Evolutionary conservation across 2,797 vertebrate species (phyloP), one percentile per base, ranked within the genome.

Genomic region (Protonibea diacanthus): DNA sequence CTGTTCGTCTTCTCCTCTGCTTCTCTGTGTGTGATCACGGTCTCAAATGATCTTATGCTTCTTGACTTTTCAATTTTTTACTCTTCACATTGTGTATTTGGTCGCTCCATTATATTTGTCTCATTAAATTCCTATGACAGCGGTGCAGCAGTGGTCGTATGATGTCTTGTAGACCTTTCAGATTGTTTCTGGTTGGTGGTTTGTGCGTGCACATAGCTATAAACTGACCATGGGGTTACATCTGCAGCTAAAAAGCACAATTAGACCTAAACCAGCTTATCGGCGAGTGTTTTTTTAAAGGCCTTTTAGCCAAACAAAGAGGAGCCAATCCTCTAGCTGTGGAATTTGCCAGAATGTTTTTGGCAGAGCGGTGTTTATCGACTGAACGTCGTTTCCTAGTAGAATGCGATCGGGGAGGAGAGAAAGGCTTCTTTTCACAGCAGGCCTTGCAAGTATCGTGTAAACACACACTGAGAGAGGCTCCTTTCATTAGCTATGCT

Each of bases 401-500:
- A 88, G 86, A 91, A 92, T 80, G 91, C 79, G 86, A 88, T 90
- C 18, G 82, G 84, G 88, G 71, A 77, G 79, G 60, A 91, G 90
- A 91, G 89, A 94, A 92, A 89, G 84, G 82, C 66, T 70, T 81
- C 91, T 90, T 93, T 94, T 91, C 64, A 88, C 81, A 79, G 83
- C 45, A 42, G 81, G 69, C 80, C 82, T 87, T 81, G 84, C 66
- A 52, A 89, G 75, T 86, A 87, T 80, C 83, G 63, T 91, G 85
- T 91, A 92, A 94, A 93, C 90, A 86, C 88, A 89, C 86, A 83
- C 82, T 88, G 87, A 91, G 88, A 94, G 92, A 93, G 92, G 86
- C 84, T 89, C 88, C 90, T 92, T 92, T 94, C 89, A 92, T 92
- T 92, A 89, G 88, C 87, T 92, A 93, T 93, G 93, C 92, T 91